phyloP scores from a whole-genome alignment of 1,140 invertebrate species.

The Drosophila yakuba region DNA sequence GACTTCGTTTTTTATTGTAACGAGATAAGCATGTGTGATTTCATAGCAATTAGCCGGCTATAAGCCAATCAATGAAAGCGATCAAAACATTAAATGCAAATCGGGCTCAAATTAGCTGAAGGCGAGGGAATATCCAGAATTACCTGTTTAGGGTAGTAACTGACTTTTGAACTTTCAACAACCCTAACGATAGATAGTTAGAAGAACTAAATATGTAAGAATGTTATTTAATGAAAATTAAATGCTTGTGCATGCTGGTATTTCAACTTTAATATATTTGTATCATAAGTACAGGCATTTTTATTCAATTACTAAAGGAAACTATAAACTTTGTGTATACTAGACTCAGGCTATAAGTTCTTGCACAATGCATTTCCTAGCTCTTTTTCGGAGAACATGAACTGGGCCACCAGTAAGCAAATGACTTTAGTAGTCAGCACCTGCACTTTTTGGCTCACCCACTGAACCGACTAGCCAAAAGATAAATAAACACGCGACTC shows the following conservation, averaged over 20 bases:
- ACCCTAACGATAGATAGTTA: background rate
- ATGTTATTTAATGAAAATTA: too few species aligned
- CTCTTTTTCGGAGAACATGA: background rate
- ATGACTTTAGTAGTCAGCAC: background rate
- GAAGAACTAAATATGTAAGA: too few species aligned
- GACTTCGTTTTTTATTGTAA: background rate
- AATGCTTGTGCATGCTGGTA: too few species aligned
- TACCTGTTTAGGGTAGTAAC: slow-evolving; percentile 1
- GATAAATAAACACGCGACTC: slow-evolving; percentile 23
- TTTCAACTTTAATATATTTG: too few species aligned
- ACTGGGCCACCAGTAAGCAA: slow-evolving; percentile 5
- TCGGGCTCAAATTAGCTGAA: background rate
- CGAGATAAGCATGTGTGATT: slow-evolving; percentile 6
- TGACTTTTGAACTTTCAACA: background rate
- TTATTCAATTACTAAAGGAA: too few species aligned
- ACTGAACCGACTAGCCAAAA: slow-evolving; percentile 40
- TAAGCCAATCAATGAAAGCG: slow-evolving; percentile 19
- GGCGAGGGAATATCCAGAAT: background rate
- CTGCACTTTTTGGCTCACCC: slow-evolving; percentile 25
- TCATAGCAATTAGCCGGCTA: slow-evolving; percentile 26
- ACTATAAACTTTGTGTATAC: too few species aligned
- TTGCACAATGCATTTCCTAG: too few species aligned
- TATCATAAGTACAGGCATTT: too few species aligned
- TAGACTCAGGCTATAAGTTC: too few species aligned
- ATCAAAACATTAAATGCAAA: slow-evolving; percentile 27